These are phyloP conservation scores for Himantopus leucocephalus DNA, from an alignment of 2,113 vertebrate genomes.

Conservation along the genomic window DNA sequence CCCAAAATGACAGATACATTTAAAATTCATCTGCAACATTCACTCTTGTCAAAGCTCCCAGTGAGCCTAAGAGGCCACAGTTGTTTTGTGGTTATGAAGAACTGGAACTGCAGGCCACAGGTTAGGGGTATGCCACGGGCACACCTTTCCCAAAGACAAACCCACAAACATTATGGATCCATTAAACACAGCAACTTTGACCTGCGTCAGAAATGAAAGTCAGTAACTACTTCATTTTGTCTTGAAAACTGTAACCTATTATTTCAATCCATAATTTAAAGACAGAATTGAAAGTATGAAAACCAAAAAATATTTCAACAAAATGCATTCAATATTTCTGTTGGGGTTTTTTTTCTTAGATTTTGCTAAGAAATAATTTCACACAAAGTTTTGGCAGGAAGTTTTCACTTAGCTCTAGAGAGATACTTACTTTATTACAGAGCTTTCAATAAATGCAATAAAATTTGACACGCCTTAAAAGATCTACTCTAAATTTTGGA, in stretches of 20 bases:
- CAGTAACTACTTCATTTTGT: neutral
- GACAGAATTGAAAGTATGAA: neutral
- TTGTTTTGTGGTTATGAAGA: neutral
- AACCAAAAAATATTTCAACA: neutral
- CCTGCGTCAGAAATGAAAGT: neutral
- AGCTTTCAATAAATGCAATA: neutral
- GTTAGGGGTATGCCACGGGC: neutral
- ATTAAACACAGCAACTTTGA: neutral
- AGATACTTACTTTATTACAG: neutral
- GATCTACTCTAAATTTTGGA: neutral
- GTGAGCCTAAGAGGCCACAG: neutral
- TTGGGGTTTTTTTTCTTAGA: neutral
- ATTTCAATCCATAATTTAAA: neutral
- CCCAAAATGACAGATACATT: neutral
- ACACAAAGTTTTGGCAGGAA: neutral
- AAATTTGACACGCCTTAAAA: neutral
- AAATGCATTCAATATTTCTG: neutral
- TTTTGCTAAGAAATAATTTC: neutral
- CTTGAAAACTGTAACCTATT: neutral
- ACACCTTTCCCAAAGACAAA: neutral
- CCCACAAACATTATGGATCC: accelerated
- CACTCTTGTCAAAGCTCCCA: neutral
- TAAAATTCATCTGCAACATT: neutral
- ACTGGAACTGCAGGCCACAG: neutral
- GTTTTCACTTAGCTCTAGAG: neutral